Conservation (phyloP, 2,888 invertebrate genomes). For the Calliopum simillimum region DNA sequence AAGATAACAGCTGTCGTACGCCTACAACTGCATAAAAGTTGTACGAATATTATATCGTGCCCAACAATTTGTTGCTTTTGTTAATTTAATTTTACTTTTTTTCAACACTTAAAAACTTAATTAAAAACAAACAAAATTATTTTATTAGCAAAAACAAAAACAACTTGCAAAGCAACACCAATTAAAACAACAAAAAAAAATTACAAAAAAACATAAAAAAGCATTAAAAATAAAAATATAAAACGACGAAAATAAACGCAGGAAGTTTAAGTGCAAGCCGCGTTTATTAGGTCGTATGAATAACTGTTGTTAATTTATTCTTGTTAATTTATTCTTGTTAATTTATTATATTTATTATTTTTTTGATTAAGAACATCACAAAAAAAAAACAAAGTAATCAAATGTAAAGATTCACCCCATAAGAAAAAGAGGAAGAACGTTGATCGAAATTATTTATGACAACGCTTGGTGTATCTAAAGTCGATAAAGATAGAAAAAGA, state of each 20-base stretch:
- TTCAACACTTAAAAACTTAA: background rate
- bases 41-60: too few relatives aligned
- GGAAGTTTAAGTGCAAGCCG: too few relatives aligned
- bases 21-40: too few relatives aligned
- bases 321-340: too few relatives aligned
- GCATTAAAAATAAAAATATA: background rate
- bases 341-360: too few relatives aligned
- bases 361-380: background rate
- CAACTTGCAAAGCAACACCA: background rate
- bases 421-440: slow-evolving; percentile 64
- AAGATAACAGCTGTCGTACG: too few relatives aligned
- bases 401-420: slow-evolving; percentile 58
- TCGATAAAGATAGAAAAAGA: slow-evolving; percentile 37
- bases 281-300: too few relatives aligned
- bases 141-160: background rate
- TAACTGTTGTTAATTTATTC: too few relatives aligned
- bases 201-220: too few relatives aligned
- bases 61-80: too few relatives aligned
- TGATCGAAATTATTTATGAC: slow-evolving; percentile 56
- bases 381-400: background rate
- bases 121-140: background rate
- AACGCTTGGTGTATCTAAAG: slow-evolving; percentile 48
- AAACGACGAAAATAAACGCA: background rate
- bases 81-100: too few relatives aligned
- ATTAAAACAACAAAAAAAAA: background rate